phyloP scores from a whole-genome alignment of 2,888 invertebrate species.

The Hydrotaea diabolus region DNA sequence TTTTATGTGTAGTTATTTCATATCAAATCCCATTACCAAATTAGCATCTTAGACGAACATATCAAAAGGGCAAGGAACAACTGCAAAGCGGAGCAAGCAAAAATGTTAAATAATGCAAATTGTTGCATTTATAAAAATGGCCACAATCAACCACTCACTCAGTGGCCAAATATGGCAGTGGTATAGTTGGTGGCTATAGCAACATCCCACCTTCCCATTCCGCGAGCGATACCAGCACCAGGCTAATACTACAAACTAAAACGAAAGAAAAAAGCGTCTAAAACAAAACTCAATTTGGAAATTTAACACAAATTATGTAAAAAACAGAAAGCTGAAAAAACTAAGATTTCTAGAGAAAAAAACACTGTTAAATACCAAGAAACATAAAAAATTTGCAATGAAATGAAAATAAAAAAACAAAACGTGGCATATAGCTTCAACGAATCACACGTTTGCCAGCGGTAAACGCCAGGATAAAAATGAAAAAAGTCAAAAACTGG shows the following conservation, averaged over 20 bases:
- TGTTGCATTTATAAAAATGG: constrained; percentile 64
- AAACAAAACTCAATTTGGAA: constrained; percentile 70
- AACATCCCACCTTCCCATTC: constrained; percentile 6
- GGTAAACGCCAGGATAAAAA: not conserved
- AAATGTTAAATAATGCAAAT: constrained; percentile 59
- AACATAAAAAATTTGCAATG: constrained; percentile 37
- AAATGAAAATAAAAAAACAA: constrained; percentile 43
- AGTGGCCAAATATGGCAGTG: not conserved
- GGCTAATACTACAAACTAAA: constrained; percentile 36
- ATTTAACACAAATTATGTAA: constrained; percentile 63
- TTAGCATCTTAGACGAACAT: not conserved
- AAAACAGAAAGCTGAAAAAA: constrained; percentile 40
- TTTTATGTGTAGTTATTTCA: not conserved
- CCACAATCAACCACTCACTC: constrained; percentile 40
- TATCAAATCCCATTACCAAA: not conserved
- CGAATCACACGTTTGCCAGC: constrained; percentile 63
- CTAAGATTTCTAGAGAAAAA: not conserved
- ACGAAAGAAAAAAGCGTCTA: constrained; percentile 68
- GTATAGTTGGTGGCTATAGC: constrained; percentile 29
- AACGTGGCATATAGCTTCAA: constrained; percentile 43
- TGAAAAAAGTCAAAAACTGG: constrained; percentile 56
- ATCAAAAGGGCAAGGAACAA: not conserved
- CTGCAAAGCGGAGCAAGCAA: not conserved
- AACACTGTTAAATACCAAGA: constrained; percentile 1
- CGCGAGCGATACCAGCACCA: constrained; percentile 53